A percentile compares a stretch with the other conserved stretches of the same genome.
phyloP scores from a whole-genome alignment of 1,140 invertebrate genomes.

The Aphis gossypii region DNA sequence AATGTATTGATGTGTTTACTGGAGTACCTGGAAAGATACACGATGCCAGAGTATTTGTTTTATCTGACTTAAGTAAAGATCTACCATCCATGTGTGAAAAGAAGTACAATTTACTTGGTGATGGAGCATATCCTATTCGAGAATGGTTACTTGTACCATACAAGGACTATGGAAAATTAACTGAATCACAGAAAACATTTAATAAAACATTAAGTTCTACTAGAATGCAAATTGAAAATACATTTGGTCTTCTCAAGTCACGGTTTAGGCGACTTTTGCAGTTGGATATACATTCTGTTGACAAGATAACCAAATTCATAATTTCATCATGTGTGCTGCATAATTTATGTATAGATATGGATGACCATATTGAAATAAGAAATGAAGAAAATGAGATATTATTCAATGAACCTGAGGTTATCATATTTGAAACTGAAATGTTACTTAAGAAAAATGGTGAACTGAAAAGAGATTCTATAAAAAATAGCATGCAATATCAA shows the following conservation, averaged over 20 bases:
- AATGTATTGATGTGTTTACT: neutral
- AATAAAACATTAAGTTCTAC: neutral
- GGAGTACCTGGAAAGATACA: neutral
- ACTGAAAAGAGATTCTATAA: neutral
- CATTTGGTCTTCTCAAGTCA: neutral
- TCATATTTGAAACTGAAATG: neutral
- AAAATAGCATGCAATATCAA: neutral
- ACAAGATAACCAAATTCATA: neutral
- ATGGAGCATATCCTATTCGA: neutral
- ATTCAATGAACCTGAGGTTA: neutral
- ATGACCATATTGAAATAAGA: conserved; percentile 1
- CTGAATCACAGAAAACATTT: neutral
- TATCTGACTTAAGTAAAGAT: neutral
- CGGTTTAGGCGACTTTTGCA: neutral
- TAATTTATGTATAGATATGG: conserved; percentile 13
- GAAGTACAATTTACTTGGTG: neutral
- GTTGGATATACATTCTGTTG: neutral
- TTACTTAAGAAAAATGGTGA: neutral
- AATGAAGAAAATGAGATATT: neutral
- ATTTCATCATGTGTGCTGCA: neutral
- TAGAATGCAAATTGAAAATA: neutral
- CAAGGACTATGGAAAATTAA: neutral
- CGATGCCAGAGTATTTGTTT: neutral
- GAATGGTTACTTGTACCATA: neutral
- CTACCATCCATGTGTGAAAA: neutral